These are phyloP conservation scores for Pangasius macronema DNA, from an alignment of 2,797 vertebrate species.

Conservation along the genomic window DNA sequence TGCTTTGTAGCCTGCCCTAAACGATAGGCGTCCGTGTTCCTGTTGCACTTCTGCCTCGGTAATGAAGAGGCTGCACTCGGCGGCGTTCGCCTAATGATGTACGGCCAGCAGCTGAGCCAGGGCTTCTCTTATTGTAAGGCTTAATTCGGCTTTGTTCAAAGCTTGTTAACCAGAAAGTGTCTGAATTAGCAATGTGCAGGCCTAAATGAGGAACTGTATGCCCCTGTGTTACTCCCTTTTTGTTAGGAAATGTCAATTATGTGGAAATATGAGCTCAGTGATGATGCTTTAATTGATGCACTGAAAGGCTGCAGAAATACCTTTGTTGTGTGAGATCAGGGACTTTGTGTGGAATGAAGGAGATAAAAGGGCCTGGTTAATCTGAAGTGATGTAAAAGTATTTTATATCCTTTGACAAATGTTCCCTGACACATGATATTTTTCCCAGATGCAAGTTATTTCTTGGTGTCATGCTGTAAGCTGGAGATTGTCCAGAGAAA, in stretches of 20 bases:
- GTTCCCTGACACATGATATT: background rate
- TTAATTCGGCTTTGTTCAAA: slow-evolving; percentile 44
- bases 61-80: slow-evolving; percentile 31
- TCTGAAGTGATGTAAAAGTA: background rate
- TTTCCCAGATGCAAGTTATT: background rate
- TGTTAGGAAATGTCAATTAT: slow-evolving; percentile 46
- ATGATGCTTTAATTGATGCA: slow-evolving; percentile 48
- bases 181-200: slow-evolving; percentile 43
- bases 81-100: slow-evolving; percentile 42
- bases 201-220: slow-evolving; percentile 40
- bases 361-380: background rate
- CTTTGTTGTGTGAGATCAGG: slow-evolving; percentile 33
- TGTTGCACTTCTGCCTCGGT: slow-evolving; percentile 33
- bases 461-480: background rate
- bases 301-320: slow-evolving; percentile 39
- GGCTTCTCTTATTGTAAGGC: slow-evolving; percentile 40
- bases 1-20: slow-evolving; percentile 11
- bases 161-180: slow-evolving; percentile 48
- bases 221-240: slow-evolving; percentile 24
- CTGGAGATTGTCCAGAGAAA: background rate
- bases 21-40: slow-evolving; percentile 21
- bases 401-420: background rate
- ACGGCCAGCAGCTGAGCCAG: slow-evolving; percentile 7
- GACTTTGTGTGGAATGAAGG: background rate
- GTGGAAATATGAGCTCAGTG: slow-evolving; percentile 30